These are phyloP conservation scores for Cybosia mesomella DNA, from an alignment of 2,888 invertebrate species.

Conservation along the genomic window DNA sequence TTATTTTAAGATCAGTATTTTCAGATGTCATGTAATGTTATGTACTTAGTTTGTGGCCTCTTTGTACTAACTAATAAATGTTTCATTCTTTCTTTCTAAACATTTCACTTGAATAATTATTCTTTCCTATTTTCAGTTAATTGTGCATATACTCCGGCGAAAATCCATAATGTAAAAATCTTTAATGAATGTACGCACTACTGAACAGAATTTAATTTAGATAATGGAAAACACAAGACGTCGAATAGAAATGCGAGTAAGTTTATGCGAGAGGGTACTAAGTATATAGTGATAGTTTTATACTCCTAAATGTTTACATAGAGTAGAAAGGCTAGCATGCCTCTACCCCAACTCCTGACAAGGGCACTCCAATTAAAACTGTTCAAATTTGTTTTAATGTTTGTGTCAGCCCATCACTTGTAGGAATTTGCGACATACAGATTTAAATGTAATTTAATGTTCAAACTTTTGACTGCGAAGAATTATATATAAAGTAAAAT, in stretches of 20 bases:
- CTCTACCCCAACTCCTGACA: conserved; percentile 62
- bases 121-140: conserved; percentile 23
- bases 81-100: too few relatives aligned
- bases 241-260: conserved; percentile 38
- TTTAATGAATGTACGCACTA: conserved; percentile 58
- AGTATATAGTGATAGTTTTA: conserved; percentile 51
- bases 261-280: conserved; percentile 39
- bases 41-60: too few relatives aligned
- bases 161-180: conserved; percentile 50
- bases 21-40: too few relatives aligned
- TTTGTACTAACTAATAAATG: too few relatives aligned
- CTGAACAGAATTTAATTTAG: conserved; percentile 65
- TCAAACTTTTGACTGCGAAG: too few relatives aligned
- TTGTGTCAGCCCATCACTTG: conserved; percentile 70
- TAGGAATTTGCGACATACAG: background rate
- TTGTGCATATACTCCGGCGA: conserved; percentile 31
- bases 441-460: conserved; percentile 1
- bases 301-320: conserved; percentile 54
- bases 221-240: conserved; percentile 62
- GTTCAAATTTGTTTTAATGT: conserved; percentile 82
- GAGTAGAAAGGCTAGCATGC: conserved; percentile 43
- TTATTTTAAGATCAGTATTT: too few relatives aligned
- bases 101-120: conserved; percentile 11
- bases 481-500: too few relatives aligned
- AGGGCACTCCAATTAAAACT: conserved; percentile 82